Conservation (phyloP, 2,888 invertebrate species). For the Allacma fusca region DNA sequence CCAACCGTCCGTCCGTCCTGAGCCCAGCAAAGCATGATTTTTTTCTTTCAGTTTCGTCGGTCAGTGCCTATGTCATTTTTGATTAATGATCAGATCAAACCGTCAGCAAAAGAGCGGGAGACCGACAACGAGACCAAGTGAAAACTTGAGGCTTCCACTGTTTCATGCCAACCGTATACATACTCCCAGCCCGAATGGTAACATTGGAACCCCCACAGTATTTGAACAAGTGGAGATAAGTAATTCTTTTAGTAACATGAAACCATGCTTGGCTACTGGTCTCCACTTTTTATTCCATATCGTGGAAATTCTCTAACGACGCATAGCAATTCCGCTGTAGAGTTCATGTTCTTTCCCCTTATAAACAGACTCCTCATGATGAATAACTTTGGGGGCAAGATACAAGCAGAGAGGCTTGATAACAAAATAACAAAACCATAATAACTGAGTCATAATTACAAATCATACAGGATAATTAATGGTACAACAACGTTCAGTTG, state of each 20-base stretch:
- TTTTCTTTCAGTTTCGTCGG: slow-evolving; percentile 44
- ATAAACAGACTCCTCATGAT: too few species aligned
- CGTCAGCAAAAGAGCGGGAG: slow-evolving; percentile 41
- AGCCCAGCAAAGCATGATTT: slow-evolving; percentile 41
- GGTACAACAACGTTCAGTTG: too few species aligned
- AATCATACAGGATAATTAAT: too few species aligned
- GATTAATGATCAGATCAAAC: slow-evolving; percentile 57
- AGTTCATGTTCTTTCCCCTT: too few species aligned
- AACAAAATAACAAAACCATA: too few species aligned
- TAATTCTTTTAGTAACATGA: slow-evolving; percentile 5
- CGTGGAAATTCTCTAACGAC: neutral
- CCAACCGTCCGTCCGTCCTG: slow-evolving; percentile 11
- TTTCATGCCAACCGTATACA: neutral
- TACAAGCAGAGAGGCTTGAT: too few species aligned
- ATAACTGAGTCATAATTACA: too few species aligned
- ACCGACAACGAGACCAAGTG: slow-evolving; percentile 21
- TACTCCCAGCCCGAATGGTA: neutral
- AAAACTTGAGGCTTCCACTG: slow-evolving; percentile 11
- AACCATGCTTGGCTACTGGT: neutral
- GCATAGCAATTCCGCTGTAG: neutral
- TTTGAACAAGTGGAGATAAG: slow-evolving; percentile 8
- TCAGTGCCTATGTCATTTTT: slow-evolving; percentile 56
- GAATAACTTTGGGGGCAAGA: too few species aligned
- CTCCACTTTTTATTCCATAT: neutral
- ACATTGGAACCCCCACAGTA: neutral